phyloP scores from a whole-genome alignment of 53 echinoderm and acorn worm species.

The Echinometra lucunter region DNA sequence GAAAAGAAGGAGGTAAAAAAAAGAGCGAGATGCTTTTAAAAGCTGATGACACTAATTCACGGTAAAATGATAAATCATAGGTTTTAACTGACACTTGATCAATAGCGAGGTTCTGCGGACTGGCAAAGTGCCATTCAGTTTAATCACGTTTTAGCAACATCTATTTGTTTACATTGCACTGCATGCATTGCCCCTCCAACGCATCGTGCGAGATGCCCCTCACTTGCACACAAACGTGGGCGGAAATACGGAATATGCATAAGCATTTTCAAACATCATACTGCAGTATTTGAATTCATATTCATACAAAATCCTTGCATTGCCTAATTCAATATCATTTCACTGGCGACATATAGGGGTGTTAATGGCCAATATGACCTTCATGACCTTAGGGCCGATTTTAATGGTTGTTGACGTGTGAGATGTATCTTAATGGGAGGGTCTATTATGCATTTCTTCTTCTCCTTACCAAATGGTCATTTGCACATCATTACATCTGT shows the following conservation, averaged over 20 bases:
- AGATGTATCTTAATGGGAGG: not conserved
- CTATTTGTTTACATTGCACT: constrained; percentile 53
- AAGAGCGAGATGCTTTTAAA: constrained; percentile 58
- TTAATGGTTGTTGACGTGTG: not conserved
- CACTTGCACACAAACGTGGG: not conserved
- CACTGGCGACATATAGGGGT: not conserved
- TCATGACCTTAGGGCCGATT: constrained; percentile 13
- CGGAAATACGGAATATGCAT: constrained; percentile 33
- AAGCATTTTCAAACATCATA: constrained; percentile 8
- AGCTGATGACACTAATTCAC: constrained; percentile 68
- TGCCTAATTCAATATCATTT: constrained; percentile 11
- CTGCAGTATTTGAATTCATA: not conserved
- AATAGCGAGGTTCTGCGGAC: not conserved
- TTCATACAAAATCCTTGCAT: not conserved
- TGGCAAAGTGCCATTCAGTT: constrained; percentile 45
- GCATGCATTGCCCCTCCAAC: constrained; percentile 21
- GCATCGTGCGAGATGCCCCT: not conserved
- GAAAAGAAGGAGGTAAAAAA: not conserved
- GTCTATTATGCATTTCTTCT: not conserved
- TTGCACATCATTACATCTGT: not conserved
- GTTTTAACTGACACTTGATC: constrained; percentile 62
- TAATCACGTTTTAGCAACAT: constrained; percentile 59
- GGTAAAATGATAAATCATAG: constrained; percentile 65
- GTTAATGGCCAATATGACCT: constrained; percentile 39
- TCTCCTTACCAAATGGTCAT: not conserved